Percentiles rank a stretch among this genome's conserved stretches.
Conservation (phyloP, 2,113 vertebrate genomes). For the Hiodon alosoides region DNA sequence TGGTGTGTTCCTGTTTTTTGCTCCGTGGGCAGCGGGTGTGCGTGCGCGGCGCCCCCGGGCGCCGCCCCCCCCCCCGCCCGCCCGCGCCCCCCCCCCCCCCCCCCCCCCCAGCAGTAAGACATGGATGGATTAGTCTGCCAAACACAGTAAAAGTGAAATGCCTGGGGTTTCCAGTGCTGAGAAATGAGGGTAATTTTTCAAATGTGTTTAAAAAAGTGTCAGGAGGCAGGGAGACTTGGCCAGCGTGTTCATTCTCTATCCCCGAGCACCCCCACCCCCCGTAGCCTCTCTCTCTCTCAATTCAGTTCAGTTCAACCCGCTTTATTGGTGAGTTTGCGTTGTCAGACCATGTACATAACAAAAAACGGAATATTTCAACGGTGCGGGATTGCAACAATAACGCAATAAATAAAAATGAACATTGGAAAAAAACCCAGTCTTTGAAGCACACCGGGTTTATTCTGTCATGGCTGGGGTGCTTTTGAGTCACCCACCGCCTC, state of each 20-base stretch:
- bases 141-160: slow-evolving; percentile 30
- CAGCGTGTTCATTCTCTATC: slow-evolving; percentile 33
- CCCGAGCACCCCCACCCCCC: slow-evolving; percentile 21
- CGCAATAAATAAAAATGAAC: no score
- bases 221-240: slow-evolving; percentile 17
- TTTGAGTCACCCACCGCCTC: no score
- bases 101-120: slow-evolving; percentile 7
- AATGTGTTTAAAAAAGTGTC: slow-evolving; percentile 39
- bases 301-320: slow-evolving; percentile 13
- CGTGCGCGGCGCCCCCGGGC: no score
- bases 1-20: no score
- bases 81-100: no score
- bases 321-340: slow-evolving; percentile 6
- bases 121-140: slow-evolving; percentile 33
- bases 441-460: no score
- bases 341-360: not conserved
- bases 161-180: slow-evolving; percentile 26
- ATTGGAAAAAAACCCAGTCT: no score
- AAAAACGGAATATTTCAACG: not conserved
- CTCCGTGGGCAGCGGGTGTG: no score
- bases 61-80: no score
- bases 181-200: slow-evolving; percentile 42
- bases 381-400: not conserved
- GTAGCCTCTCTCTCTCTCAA: not conserved
- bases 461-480: no score